Base-by-base conservation (phyloP, 2,113 vertebrate species). In the Psephotus haematonotus region DNA sequence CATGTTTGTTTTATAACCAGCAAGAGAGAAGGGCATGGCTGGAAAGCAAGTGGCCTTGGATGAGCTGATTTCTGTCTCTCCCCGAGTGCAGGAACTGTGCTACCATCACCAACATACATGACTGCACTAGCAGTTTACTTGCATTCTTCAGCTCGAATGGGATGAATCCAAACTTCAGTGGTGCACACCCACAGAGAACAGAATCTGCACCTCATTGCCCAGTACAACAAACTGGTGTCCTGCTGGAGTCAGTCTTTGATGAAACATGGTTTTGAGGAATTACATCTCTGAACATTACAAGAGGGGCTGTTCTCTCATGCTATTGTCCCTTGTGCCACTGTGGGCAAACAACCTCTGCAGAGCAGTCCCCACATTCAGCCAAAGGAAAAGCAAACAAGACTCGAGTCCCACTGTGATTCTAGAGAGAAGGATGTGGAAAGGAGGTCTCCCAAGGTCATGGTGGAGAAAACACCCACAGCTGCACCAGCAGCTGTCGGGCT, bases 401-500 rank as follows among this genome's bases (percentile, higher is more conserved):
- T 77, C 33, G 31, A 82, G 49, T 77, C 33, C 59, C 50, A 55
- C 15, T 1, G 1, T 35, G 35, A 41, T 53, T 85, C 59, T 17
- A 31, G 39, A 57, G 43, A 82, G 46, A 75, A 60, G 18, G 46
- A 63, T 19, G 57, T 29, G 35, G 46, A 91, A 71, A 57, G 52
- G 33, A 85, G 16, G 17, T 24, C 33, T 93, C 69, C 83, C 83
- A 86, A 93, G 83, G 88, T 92, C 86, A 29, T 3, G n/a, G 60
- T 6, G 4, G n/a, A 81, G 52, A 86, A 78, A 80, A 49, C 57
- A 75, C 37, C 65, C 83, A 62, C 92, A 94, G 82, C 90, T 90
- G 82, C 44, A 88, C 47, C 31, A 79, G 62, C 85, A 93, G 82
- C 86, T 93, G 70, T 33, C 80, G 49, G 82, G 62, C 31, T 92